Percentiles rank a stretch among this genome's conserved stretches.
Conservation (phyloP, 2,888 invertebrate genomes). For the Atrina japonica region DNA sequence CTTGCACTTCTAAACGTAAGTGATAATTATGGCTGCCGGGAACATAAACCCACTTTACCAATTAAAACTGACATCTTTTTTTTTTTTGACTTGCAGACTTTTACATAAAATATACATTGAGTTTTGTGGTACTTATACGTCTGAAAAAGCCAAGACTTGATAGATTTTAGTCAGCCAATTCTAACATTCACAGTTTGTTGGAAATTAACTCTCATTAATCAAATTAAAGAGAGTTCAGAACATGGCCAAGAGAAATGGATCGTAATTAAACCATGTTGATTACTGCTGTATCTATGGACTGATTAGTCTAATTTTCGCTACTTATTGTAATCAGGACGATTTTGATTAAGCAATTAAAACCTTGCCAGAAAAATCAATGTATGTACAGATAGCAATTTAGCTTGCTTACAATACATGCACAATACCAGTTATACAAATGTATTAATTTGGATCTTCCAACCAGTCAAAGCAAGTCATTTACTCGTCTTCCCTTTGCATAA, state of each 20-base stretch:
- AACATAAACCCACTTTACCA: no score
- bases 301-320: conserved; percentile 28
- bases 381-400: conserved; percentile 26
- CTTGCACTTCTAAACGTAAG: no score
- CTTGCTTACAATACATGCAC: conserved; percentile 17
- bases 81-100: no score
- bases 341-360: conserved; percentile 36
- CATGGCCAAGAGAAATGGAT: conserved; percentile 25
- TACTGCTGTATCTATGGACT: conserved; percentile 23
- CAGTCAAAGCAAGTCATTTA: no score
- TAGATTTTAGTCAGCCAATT: no score
- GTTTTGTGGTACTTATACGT: no score
- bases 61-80: no score
- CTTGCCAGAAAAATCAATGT: conserved; percentile 18
- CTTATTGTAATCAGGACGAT: conserved; percentile 30
- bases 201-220: conserved; percentile 33
- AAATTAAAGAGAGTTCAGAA: conserved; percentile 27
- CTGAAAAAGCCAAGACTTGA: no score
- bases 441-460: conserved; percentile 9
- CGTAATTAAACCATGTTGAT: conserved; percentile 32
- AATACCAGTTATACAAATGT: conserved; percentile 16
- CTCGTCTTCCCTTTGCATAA: no score
- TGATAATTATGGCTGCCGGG: no score
- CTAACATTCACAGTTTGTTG: not conserved
- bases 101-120: no score